Evolutionary conservation across 2,797 vertebrate genomes (phyloP).

Genomic region (Arctocebus calabarensis): DNA sequence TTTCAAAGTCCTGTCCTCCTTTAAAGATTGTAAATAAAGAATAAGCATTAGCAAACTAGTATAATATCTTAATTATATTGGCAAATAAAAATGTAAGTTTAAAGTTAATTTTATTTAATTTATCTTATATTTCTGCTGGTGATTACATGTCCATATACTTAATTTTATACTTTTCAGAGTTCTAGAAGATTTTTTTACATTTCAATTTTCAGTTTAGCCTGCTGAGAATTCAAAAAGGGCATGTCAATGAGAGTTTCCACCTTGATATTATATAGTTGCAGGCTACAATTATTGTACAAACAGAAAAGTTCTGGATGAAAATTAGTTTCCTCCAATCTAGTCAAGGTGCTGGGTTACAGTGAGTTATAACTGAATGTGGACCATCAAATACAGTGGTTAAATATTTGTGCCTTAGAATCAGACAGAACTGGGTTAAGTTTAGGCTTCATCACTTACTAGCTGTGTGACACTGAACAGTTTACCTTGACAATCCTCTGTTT

Average conservation of each 20-base stretch:
- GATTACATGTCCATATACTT: neutral
- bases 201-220: constrained; percentile 61
- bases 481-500: neutral
- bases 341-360: too few species aligned
- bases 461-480: neutral
- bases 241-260: neutral
- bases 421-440: neutral
- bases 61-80: neutral
- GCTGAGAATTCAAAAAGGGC: constrained; percentile 48
- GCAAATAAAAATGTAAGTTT: neutral
- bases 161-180: neutral
- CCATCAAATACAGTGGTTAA: neutral
- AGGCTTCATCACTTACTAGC: neutral
- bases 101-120: constrained; percentile 7
- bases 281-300: constrained; percentile 41
- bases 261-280: constrained; percentile 23
- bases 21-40: constrained; percentile 2
- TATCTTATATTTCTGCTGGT: neutral
- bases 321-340: neutral
- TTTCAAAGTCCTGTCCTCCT: neutral
- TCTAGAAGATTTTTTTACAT: neutral
- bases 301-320: constrained; percentile 44
- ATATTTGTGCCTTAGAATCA: neutral
- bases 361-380: neutral
- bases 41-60: neutral